Conservation (phyloP, 2,888 invertebrate species). For the Aradus depressus region DNA sequence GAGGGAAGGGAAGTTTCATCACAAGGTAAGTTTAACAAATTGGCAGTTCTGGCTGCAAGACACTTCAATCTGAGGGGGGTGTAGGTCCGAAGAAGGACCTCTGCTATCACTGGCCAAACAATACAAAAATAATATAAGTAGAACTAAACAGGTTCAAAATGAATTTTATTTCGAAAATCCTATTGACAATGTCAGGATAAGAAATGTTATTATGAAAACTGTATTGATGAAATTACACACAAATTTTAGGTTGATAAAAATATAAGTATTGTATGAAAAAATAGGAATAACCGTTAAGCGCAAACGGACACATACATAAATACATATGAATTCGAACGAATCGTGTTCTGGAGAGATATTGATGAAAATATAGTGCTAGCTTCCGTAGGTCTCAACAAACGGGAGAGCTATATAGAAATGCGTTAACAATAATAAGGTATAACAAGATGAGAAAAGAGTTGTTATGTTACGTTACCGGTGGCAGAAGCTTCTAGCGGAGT, state of each 20-base stretch:
- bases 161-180: slow-evolving; percentile 18
- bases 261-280: too few relatives aligned
- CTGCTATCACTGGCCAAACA: slow-evolving; percentile 49
- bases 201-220: not conserved
- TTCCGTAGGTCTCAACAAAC: too few relatives aligned
- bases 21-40: slow-evolving; percentile 51
- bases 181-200: not conserved
- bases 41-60: slow-evolving; percentile 64
- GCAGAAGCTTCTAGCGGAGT: slow-evolving; percentile 62
- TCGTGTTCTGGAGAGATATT: too few relatives aligned
- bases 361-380: too few relatives aligned
- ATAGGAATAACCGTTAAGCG: too few relatives aligned
- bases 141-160: slow-evolving; percentile 2
- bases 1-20: slow-evolving; percentile 60
- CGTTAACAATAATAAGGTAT: too few relatives aligned
- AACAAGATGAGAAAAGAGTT: too few relatives aligned
- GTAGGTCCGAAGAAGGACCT: slow-evolving; percentile 58
- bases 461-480: slow-evolving; percentile 47
- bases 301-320: too few relatives aligned
- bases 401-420: too few relatives aligned
- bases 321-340: too few relatives aligned
- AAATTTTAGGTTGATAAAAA: too few relatives aligned
- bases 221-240: too few relatives aligned
- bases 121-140: slow-evolving; percentile 10
- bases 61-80: slow-evolving; percentile 62